These are phyloP conservation scores for Chalcosyrphus nemorum DNA, from an alignment of 2,888 invertebrate genomes.

Conservation along the genomic window DNA sequence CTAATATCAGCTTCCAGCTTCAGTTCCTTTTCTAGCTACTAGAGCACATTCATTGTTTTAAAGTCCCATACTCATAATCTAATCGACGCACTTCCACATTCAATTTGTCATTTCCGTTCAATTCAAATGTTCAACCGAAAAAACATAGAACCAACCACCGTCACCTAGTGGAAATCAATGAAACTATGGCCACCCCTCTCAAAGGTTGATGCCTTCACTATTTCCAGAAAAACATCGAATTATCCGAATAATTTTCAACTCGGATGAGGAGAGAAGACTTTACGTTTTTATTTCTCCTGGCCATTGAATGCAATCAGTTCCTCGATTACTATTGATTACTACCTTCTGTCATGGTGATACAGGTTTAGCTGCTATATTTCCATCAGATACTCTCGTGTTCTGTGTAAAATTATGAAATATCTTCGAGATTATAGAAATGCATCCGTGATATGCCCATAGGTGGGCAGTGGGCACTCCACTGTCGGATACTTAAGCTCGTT, in stretches of 20 bases:
- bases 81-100: no score
- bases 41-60: no score
- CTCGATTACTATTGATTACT: slow-evolving; percentile 27
- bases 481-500: slow-evolving; percentile 45
- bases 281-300: neutral
- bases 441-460: slow-evolving; percentile 37
- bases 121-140: neutral
- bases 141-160: neutral
- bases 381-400: slow-evolving; percentile 16
- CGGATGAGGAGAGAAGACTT: neutral
- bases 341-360: slow-evolving; percentile 26
- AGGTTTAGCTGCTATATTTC: slow-evolving; percentile 3
- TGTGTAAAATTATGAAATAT: slow-evolving; percentile 34
- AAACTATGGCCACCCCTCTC: neutral
- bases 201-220: neutral
- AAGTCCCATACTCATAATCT: no score
- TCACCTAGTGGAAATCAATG: neutral
- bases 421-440: slow-evolving; percentile 23
- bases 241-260: neutral
- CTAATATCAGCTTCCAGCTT: no score
- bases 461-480: slow-evolving; percentile 50
- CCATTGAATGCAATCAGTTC: slow-evolving; percentile 2
- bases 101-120: neutral
- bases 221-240: neutral
- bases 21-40: no score